These are phyloP conservation scores for Alauda arvensis DNA, from an alignment of 2,797 vertebrate species.

Conservation along the genomic window DNA sequence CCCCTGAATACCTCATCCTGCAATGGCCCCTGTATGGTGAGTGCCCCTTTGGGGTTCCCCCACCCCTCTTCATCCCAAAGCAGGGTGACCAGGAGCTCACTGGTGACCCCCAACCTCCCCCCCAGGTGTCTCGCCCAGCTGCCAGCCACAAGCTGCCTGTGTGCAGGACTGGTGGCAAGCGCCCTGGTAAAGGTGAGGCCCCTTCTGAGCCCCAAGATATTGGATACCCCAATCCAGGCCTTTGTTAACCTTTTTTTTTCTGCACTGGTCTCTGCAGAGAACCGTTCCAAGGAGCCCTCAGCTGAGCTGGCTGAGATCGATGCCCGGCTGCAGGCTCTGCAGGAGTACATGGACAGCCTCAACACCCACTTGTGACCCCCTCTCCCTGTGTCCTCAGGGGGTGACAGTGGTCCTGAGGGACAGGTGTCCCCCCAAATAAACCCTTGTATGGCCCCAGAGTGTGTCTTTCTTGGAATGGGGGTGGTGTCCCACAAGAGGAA, in stretches of 20 bases:
- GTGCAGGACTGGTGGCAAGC: not conserved
- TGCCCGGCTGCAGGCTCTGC: not conserved
- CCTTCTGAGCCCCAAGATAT: not conserved
- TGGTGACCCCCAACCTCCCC: not conserved
- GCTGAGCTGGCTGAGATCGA: not conserved
- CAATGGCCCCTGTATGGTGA: not conserved
- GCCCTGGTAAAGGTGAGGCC: not conserved
- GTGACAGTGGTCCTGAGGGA: not conserved
- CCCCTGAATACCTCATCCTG: not conserved
- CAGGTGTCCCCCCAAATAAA: not conserved
- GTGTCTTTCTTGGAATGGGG: not conserved
- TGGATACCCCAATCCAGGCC: too few relatives aligned
- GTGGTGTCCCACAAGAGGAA: accelerated
- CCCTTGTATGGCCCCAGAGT: not conserved
- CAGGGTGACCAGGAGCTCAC: not conserved
- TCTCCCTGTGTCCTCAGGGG: not conserved
- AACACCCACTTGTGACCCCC: not conserved
- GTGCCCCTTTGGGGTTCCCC: not conserved
- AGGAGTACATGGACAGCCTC: conserved; percentile 1
- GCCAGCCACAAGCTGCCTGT: not conserved
- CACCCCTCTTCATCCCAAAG: not conserved
- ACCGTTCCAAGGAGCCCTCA: not conserved
- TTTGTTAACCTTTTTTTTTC: not conserved
- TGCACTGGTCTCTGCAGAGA: not conserved
- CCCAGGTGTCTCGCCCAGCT: not conserved